These are phyloP conservation scores for Eubucco bourcierii DNA, from an alignment of 2,113 vertebrate genomes.

Conservation along the genomic window DNA sequence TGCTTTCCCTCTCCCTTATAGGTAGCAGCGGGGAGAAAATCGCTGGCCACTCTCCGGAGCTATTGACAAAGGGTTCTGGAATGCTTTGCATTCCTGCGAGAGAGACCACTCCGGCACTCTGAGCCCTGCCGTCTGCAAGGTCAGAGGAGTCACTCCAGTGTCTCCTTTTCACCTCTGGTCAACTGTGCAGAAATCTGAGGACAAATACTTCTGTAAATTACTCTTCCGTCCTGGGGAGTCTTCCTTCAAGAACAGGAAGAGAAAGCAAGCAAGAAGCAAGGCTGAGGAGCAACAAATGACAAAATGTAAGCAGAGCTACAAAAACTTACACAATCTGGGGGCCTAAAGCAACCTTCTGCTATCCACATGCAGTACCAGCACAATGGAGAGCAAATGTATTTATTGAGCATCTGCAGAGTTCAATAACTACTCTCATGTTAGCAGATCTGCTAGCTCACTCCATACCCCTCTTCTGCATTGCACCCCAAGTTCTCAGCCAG, in stretches of 20 bases:
- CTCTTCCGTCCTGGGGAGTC: background rate
- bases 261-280: slow-evolving; percentile 15
- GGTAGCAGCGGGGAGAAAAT: background rate
- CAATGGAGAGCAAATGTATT: background rate
- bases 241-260: slow-evolving; percentile 8
- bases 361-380: background rate
- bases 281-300: background rate
- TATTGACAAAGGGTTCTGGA: background rate
- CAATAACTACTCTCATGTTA: background rate
- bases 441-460: background rate
- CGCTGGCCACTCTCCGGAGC: background rate
- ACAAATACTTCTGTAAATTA: background rate
- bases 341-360: background rate
- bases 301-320: background rate
- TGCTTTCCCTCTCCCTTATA: background rate
- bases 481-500: background rate
- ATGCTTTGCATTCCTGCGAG: slow-evolving; percentile 23
- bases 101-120: background rate
- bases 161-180: slow-evolving; percentile 15
- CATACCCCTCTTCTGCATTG: background rate
- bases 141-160: slow-evolving; percentile 11
- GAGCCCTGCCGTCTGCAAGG: background rate
- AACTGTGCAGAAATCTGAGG: slow-evolving; percentile 21
- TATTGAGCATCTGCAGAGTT: background rate
- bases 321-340: background rate